These are phyloP conservation scores for Trichogramma evanescens DNA, from an alignment of 2,888 invertebrate genomes.

Conservation along the genomic window DNA sequence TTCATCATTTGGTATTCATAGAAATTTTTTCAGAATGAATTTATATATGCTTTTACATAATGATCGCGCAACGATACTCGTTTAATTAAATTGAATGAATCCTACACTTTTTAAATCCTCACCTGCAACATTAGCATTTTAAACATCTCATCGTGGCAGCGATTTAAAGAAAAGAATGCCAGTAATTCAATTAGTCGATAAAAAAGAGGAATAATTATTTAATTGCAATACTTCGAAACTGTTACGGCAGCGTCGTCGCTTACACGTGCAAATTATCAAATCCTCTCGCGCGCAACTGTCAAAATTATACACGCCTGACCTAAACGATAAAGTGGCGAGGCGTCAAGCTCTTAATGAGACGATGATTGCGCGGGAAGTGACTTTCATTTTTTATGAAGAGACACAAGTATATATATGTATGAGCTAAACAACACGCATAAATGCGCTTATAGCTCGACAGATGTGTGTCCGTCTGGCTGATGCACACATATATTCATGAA, in stretches of 20 bases:
- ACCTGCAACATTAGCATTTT: not conserved
- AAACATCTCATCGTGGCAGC: not conserved
- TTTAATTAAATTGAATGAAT: constrained; percentile 12
- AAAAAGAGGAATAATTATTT: not conserved
- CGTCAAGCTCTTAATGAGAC: constrained; percentile 28
- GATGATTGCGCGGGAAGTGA: constrained; percentile 34
- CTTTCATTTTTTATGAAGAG: constrained; percentile 28
- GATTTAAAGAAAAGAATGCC: not conserved
- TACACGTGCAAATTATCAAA: constrained; percentile 2
- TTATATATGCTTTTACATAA: no score
- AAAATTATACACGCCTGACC: constrained; percentile 9
- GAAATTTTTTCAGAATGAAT: no score
- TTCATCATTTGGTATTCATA: no score
- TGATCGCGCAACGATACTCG: no score
- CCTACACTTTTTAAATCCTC: not conserved
- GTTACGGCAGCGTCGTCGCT: not conserved
- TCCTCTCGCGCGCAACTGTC: not conserved
- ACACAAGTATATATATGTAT: constrained; percentile 7
- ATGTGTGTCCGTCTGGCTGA: constrained; percentile 24
- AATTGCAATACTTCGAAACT: not conserved
- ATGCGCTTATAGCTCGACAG: constrained; percentile 26
- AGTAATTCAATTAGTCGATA: constrained; percentile 1
- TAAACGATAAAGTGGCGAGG: constrained; percentile 11
- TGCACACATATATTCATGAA: not conserved
- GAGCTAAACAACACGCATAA: no score